phyloP scores from a whole-genome alignment of 2,113 vertebrate species.

The Artemisiospiza belli region DNA sequence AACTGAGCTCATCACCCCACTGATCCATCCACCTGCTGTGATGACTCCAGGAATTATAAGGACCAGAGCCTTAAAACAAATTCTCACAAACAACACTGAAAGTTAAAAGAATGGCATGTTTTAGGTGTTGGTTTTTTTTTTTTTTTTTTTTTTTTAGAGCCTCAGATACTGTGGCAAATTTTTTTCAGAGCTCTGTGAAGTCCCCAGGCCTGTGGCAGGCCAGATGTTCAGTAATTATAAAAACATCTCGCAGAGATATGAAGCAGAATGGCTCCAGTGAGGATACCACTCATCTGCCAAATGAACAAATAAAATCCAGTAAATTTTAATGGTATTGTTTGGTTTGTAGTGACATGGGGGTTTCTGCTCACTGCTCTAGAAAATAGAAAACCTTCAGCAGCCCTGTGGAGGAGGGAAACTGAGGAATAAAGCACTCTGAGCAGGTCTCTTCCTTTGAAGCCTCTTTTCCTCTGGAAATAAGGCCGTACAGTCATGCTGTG shows the following conservation, averaged over 20 bases:
- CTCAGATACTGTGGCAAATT: background rate
- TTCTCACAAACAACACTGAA: background rate
- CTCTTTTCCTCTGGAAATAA: background rate
- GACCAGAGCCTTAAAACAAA: background rate
- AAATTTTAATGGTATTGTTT: background rate
- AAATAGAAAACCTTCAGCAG: background rate
- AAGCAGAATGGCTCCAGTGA: background rate
- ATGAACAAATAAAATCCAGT: background rate
- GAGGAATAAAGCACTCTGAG: background rate
- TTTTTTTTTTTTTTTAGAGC: background rate
- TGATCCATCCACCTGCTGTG: background rate
- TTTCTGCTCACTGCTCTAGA: background rate
- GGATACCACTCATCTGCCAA: background rate
- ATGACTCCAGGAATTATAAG: background rate
- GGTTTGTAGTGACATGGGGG: background rate
- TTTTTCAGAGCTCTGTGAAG: background rate
- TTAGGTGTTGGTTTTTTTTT: background rate
- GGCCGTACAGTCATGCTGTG: no score
- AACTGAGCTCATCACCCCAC: background rate
- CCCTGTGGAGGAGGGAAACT: background rate
- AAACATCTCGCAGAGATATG: background rate
- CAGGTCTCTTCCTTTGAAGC: background rate
- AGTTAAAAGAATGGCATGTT: background rate
- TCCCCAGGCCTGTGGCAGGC: background rate
- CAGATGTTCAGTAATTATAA: background rate